Conservation (phyloP, 2,797 vertebrate genomes). For the Pampus argenteus region DNA sequence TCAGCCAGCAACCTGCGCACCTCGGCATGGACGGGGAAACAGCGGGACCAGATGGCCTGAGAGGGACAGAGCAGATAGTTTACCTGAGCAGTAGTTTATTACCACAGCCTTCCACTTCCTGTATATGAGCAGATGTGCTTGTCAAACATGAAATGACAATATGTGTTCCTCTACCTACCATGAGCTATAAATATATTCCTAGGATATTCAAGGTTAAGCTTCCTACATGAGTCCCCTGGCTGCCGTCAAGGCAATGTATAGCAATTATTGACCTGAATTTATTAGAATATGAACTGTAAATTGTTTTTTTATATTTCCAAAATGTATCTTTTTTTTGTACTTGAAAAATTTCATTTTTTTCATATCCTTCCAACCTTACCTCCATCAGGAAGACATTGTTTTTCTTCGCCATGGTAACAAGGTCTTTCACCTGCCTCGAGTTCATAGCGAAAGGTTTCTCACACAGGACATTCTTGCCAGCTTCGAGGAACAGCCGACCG, state of each 20-base stretch:
- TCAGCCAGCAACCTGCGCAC: slow-evolving; percentile 78
- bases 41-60: slow-evolving; percentile 88
- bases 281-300: background rate
- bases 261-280: background rate
- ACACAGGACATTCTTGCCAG: slow-evolving; percentile 84
- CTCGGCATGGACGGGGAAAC: slow-evolving; percentile 81
- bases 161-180: slow-evolving; percentile 15
- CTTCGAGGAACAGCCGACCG: slow-evolving; percentile 80
- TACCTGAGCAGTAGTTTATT: slow-evolving; percentile 23
- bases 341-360: slow-evolving; percentile 3
- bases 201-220: slow-evolving; percentile 1
- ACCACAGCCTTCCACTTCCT: slow-evolving; percentile 9
- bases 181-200: slow-evolving; percentile 3
- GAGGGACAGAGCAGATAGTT: slow-evolving; percentile 32
- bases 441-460: slow-evolving; percentile 89
- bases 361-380: slow-evolving; percentile 64
- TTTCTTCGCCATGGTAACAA: slow-evolving; percentile 71
- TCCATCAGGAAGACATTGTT: slow-evolving; percentile 87
- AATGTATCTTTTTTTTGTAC: background rate
- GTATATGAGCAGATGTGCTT: slow-evolving; percentile 11
- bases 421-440: slow-evolving; percentile 77
- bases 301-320: background rate
- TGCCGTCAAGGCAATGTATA: background rate
- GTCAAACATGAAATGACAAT: slow-evolving; percentile 13
- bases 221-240: background rate